phyloP scores from a whole-genome alignment of 2,888 invertebrate species.

The Gortyna flavago region DNA sequence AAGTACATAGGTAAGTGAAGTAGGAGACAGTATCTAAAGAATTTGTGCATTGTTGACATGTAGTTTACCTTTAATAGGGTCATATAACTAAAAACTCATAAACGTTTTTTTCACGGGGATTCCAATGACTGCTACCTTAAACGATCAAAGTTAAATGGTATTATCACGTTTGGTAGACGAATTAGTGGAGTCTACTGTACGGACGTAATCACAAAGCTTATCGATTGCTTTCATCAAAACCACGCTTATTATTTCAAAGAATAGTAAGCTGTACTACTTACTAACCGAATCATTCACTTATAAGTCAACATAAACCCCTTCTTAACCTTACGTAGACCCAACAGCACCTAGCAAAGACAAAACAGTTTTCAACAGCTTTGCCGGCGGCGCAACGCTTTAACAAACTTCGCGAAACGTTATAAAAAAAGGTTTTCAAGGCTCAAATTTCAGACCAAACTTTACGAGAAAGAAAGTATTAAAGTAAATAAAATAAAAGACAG shows the following conservation, averaged over 20 bases:
- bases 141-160: background rate
- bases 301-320: background rate
- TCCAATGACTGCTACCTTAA: background rate
- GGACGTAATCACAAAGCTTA: background rate
- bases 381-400: constrained; percentile 17
- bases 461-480: background rate
- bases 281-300: background rate
- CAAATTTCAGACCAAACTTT: background rate
- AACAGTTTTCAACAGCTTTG: constrained; percentile 30
- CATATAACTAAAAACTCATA: background rate
- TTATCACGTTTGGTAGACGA: background rate
- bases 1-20: background rate
- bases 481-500: constrained; percentile 21
- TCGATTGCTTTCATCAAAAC: background rate
- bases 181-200: background rate
- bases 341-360: background rate
- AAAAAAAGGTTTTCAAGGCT: background rate
- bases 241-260: background rate
- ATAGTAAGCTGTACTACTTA: background rate
- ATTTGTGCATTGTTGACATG: background rate
- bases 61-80: background rate
- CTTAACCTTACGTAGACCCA: too few relatives aligned
- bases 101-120: background rate
- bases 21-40: background rate
- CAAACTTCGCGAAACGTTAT: constrained; percentile 23